These are phyloP conservation scores for Allolobophora icterica DNA, from an alignment of 2,888 invertebrate genomes.

Conservation along the genomic window DNA sequence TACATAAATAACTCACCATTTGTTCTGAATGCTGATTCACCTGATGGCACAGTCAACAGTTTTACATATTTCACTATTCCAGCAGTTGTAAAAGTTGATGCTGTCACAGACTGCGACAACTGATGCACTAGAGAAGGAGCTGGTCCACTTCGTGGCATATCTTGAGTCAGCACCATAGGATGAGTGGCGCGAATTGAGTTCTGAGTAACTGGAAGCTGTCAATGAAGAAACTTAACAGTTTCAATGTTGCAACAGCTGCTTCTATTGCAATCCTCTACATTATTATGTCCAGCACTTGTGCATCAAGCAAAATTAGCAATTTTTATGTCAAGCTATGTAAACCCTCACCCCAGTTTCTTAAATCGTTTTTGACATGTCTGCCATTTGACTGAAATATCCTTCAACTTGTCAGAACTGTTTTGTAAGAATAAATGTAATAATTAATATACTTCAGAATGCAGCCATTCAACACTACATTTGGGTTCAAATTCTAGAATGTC, in stretches of 20 bases:
- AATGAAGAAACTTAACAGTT: not conserved
- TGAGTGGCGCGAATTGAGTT: not conserved
- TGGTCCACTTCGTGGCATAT: not conserved
- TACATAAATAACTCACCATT: not conserved
- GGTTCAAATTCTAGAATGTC: no score
- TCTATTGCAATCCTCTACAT: not conserved
- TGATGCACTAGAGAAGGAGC: not conserved
- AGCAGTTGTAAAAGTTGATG: not conserved
- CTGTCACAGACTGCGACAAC: not conserved
- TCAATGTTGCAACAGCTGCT: not conserved
- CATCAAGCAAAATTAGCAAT: not conserved
- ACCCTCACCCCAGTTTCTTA: no score
- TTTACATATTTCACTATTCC: conserved; percentile 6
- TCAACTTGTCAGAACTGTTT: no score
- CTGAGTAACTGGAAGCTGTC: not conserved
- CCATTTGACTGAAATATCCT: no score
- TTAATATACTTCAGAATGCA: no score
- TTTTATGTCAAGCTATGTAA: not conserved
- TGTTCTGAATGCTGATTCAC: not conserved
- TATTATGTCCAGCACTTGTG: not conserved
- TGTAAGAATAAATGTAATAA: no score
- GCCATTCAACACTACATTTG: no score
- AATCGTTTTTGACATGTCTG: no score
- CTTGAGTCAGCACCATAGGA: not conserved
- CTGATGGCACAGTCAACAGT: conserved; percentile 1